phyloP scores from a whole-genome alignment of 2,113 vertebrate genomes.

The Tringa solitaria region DNA sequence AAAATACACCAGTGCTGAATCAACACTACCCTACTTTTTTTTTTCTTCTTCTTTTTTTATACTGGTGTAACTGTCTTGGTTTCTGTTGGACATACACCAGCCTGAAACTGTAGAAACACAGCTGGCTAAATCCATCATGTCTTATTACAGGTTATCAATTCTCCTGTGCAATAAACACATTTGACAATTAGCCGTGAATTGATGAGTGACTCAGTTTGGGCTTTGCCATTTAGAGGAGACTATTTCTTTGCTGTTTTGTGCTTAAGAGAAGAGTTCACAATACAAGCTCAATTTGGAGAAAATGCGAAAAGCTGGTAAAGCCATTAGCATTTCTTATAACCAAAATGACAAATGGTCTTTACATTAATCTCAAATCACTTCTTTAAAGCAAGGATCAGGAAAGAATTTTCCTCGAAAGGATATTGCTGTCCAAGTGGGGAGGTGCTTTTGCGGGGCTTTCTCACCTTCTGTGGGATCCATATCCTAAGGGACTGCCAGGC shows the following conservation, averaged over 20 bases:
- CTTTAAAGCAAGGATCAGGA: constrained; percentile 36
- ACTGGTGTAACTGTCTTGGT: neutral
- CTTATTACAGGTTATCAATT: constrained; percentile 59
- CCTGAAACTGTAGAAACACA: constrained; percentile 36
- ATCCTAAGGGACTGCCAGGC: neutral
- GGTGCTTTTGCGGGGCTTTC: neutral
- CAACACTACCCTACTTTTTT: neutral
- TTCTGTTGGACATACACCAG: constrained; percentile 50
- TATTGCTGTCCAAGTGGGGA: neutral
- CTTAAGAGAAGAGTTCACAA: neutral
- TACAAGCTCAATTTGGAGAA: neutral
- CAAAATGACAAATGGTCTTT: constrained; percentile 62
- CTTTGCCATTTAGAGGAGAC: neutral
- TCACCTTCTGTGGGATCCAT: constrained; percentile 3
- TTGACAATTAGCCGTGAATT: constrained; percentile 54
- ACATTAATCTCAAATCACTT: constrained; percentile 54
- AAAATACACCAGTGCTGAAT: constrained; percentile 48
- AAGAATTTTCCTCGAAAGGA: constrained; percentile 54
- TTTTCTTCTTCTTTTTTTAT: neutral
- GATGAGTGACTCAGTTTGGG: neutral
- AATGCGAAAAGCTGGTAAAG: constrained; percentile 37
- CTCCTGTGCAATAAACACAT: constrained; percentile 35
- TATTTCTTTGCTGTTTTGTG: neutral
- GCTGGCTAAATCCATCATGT: constrained; percentile 34
- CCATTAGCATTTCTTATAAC: constrained; percentile 43